Conservation (phyloP, 1,140 invertebrate species). For the Macrobrachium rosenbergii region DNA sequence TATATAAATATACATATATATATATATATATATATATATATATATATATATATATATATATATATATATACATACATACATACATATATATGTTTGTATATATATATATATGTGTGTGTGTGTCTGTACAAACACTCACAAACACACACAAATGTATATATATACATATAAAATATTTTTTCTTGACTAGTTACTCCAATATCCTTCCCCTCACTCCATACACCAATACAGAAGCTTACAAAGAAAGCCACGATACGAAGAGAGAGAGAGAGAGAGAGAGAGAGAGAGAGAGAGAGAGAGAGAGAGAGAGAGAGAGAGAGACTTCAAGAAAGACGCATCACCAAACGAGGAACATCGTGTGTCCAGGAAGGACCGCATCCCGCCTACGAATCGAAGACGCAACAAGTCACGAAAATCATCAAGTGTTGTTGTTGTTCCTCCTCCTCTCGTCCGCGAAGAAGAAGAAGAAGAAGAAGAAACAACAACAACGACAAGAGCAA, state of each 20-base stretch:
- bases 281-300: conserved; percentile 12
- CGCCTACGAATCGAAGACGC: too few relatives aligned
- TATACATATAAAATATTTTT: neutral
- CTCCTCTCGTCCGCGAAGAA: too few relatives aligned
- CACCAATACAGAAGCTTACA: too few relatives aligned
- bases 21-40: neutral
- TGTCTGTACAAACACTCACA: neutral
- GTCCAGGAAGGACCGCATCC: too few relatives aligned
- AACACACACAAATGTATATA: neutral
- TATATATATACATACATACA: conserved; percentile 5
- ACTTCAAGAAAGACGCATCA: neutral
- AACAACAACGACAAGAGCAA: neutral
- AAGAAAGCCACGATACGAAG: neutral
- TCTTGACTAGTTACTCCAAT: too few relatives aligned
- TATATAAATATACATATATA: neutral
- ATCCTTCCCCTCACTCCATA: too few relatives aligned
- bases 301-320: neutral
- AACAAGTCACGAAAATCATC: too few relatives aligned
- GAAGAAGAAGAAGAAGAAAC: too few relatives aligned
- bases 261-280: neutral
- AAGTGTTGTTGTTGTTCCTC: too few relatives aligned
- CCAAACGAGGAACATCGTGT: neutral
- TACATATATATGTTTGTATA: neutral
- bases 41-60: neutral
- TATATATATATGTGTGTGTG: neutral